These are phyloP conservation scores for Oxytorus armatus DNA, from an alignment of 2,888 invertebrate species.

Conservation along the genomic window DNA sequence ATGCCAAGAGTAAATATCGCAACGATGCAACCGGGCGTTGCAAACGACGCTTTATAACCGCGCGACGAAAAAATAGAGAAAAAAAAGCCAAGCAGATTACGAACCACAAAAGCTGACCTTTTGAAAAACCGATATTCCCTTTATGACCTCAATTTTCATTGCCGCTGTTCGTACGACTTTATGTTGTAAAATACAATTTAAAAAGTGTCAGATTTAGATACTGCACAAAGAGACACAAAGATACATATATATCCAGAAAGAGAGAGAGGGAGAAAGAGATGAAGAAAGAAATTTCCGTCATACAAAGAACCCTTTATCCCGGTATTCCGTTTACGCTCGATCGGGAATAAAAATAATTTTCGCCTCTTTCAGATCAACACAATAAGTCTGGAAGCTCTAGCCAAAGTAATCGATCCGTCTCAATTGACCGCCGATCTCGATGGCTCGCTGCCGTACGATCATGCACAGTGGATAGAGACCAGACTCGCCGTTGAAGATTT, in stretches of 20 bases:
- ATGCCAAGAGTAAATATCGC: constrained; percentile 74
- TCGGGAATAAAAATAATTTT: constrained; percentile 27
- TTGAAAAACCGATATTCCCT: constrained; percentile 71
- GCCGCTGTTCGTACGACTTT: constrained; percentile 25
- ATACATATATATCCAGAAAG: background rate
- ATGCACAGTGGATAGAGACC: constrained; percentile 98
- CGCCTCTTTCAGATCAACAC: constrained; percentile 94
- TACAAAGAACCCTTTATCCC: background rate
- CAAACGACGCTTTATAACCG: constrained; percentile 54
- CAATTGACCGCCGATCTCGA: constrained; percentile 98
- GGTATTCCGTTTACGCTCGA: background rate
- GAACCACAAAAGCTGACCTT: constrained; percentile 73
- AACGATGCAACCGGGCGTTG: constrained; percentile 67
- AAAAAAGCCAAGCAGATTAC: constrained; percentile 62
- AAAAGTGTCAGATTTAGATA: constrained; percentile 17
- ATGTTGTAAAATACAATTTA: constrained; percentile 52
- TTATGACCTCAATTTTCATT: constrained; percentile 59
- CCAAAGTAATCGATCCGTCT: constrained; percentile 95
- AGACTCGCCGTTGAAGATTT: constrained; percentile 97
- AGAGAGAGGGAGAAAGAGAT: background rate
- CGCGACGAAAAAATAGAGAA: constrained; percentile 52
- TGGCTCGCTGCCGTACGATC: constrained; percentile 97
- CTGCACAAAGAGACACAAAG: background rate
- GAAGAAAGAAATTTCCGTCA: background rate
- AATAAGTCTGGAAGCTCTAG: constrained; percentile 97